These are phyloP conservation scores for Cyclina sinensis DNA, from an alignment of 1,140 invertebrate species.

Conservation along the genomic window DNA sequence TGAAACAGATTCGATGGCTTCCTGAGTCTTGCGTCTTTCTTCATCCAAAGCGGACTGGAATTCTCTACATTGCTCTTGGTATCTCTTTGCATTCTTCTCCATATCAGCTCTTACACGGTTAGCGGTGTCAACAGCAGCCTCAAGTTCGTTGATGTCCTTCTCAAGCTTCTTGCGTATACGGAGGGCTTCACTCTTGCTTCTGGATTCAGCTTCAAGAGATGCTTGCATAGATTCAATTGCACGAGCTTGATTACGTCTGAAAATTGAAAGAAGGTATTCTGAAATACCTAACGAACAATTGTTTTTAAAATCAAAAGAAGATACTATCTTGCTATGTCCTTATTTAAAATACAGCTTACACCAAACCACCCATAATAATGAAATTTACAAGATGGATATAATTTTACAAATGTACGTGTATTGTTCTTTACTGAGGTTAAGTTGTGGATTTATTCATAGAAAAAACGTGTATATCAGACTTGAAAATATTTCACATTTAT, in stretches of 20 bases:
- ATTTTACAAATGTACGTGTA: too few species aligned
- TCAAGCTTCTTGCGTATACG: constrained; percentile 99
- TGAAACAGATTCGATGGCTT: constrained; percentile 97
- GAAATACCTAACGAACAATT: too few species aligned
- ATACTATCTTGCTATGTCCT: too few species aligned
- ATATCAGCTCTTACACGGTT: constrained; percentile 96
- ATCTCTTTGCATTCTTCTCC: constrained; percentile 99
- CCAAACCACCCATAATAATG: too few species aligned
- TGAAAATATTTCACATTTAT: too few species aligned
- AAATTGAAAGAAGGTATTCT: constrained; percentile 65
- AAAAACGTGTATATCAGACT: too few species aligned
- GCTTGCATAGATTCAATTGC: constrained; percentile 99
- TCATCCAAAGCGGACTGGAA: constrained; percentile 95
- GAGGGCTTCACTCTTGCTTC: constrained; percentile 99
- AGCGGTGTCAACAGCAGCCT: constrained; percentile 96
- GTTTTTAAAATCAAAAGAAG: too few species aligned
- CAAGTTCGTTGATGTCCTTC: constrained; percentile 99
- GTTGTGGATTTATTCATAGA: too few species aligned
- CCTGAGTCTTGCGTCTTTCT: constrained; percentile 98
- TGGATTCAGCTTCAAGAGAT: constrained; percentile 98
- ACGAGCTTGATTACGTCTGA: constrained; percentile 99
- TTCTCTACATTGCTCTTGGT: constrained; percentile 97
- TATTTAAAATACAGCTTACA: too few species aligned
- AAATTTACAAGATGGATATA: too few species aligned
- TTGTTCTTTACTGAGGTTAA: too few species aligned